These are phyloP conservation scores for Ceratosolen fusciceps DNA, from an alignment of 1,140 invertebrate genomes.

Conservation along the genomic window DNA sequence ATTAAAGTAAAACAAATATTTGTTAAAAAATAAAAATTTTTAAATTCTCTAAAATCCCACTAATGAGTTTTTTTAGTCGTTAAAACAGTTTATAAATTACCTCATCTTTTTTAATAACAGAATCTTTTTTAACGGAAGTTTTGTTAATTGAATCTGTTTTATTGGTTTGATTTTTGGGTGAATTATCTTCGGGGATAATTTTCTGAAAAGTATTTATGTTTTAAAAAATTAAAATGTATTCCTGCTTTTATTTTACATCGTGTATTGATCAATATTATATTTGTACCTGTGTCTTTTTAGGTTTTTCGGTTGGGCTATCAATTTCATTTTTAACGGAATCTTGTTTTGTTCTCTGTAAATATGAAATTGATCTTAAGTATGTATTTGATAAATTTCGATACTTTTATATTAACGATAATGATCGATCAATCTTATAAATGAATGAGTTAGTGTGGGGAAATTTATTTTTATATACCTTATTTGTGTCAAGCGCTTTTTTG, in stretches of 20 bases:
- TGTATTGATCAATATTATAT: slow-evolving; percentile 4
- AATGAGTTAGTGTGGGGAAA: slow-evolving; percentile 25
- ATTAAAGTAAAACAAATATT: no score
- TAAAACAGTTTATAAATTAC: slow-evolving; percentile 16
- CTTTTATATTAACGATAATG: background rate
- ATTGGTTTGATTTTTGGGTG: background rate
- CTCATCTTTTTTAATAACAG: slow-evolving; percentile 27
- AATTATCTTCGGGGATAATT: background rate
- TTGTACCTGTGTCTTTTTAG: slow-evolving; percentile 15
- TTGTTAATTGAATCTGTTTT: slow-evolving; percentile 10
- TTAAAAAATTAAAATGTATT: background rate
- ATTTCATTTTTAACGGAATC: slow-evolving; percentile 28
- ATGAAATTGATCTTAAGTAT: background rate
- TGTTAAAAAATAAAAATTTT: no score
- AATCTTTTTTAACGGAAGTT: slow-evolving; percentile 33
- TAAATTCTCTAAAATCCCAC: no score
- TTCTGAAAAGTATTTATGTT: background rate
- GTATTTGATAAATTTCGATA: background rate
- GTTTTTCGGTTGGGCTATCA: background rate
- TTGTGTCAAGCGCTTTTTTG: slow-evolving; percentile 34
- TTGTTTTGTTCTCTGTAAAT: slow-evolving; percentile 32
- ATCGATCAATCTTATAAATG: slow-evolving; percentile 8
- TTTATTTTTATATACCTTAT: slow-evolving; percentile 44
- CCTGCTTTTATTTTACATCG: background rate
- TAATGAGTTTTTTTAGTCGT: background rate